Evolutionary conservation across 2,888 invertebrate genomes (phyloP).

Genomic region (Lucinisca nassula): DNA sequence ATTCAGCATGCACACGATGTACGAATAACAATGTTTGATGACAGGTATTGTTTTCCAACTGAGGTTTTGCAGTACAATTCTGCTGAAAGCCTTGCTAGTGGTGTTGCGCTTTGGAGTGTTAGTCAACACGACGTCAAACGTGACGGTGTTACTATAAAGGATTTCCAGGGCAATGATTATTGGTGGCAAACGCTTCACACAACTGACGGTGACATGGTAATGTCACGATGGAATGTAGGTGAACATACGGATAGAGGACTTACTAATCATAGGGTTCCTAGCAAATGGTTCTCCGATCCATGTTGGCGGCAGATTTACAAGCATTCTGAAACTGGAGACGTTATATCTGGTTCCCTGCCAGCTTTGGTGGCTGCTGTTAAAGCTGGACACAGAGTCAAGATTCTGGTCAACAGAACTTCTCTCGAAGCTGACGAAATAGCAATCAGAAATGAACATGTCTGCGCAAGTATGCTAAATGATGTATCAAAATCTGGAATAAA

Average conservation of each 20-base stretch:
- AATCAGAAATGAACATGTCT: slow-evolving; percentile 27
- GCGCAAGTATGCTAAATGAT: slow-evolving; percentile 20
- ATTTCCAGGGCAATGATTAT: slow-evolving; percentile 36
- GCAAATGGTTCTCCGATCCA: slow-evolving; percentile 26
- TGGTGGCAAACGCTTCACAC: slow-evolving; percentile 45
- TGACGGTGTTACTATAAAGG: too few relatives aligned
- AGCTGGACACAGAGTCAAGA: slow-evolving; percentile 26
- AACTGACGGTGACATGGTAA: not conserved
- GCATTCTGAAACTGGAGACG: slow-evolving; percentile 28
- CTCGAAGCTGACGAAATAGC: slow-evolving; percentile 26
- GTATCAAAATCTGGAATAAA: slow-evolving; percentile 10
- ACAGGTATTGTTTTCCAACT: too few relatives aligned
- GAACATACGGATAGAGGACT: slow-evolving; percentile 21
- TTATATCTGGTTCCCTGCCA: slow-evolving; percentile 15
- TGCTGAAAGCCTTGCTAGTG: too few relatives aligned
- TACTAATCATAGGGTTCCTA: not conserved
- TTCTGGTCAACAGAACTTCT: not conserved
- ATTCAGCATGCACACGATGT: too few relatives aligned
- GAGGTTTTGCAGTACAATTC: too few relatives aligned
- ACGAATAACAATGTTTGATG: too few relatives aligned
- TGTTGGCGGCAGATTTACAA: slow-evolving; percentile 47
- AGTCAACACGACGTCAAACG: too few relatives aligned
- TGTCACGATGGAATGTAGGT: slow-evolving; percentile 45
- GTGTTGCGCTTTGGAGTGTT: too few relatives aligned
- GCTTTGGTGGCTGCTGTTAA: slow-evolving; percentile 6